Base-by-base conservation (phyloP, 2,888 invertebrate species). In the Dasysyrphus tricinctus region DNA sequence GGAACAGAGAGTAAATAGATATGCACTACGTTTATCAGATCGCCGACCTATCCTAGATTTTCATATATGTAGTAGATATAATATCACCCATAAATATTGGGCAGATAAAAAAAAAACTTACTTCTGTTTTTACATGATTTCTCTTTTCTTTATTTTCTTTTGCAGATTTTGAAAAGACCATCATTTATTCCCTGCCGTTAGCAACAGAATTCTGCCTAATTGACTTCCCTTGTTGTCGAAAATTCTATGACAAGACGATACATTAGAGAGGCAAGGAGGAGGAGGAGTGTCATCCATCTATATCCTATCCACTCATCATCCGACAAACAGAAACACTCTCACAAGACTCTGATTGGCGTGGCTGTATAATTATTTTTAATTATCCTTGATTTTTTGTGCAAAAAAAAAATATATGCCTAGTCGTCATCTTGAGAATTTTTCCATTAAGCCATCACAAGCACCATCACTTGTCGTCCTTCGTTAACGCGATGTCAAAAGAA, bases 401-500 rank as follows among this genome's bases (percentile, higher is more conserved):
- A 14, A 14, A 8, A 61, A 39, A 61, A 39, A 24, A 39, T 24
- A 12, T 14, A 19, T 14, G 29, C 24, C 9, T 29, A 9, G 37
- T 61, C 5, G 19, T 61, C 42, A 29, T 49, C 49, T 47, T 19
- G 54, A 11, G 44, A 12, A 54, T 14, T 44, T 54, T 63, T 44
- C 54, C 79, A 73, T 61, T 56, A 49, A 54, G 29, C 37, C 61
- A 42, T 42, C 39, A 63, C 24, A 44, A 29, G 7, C 16, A 5
- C 65, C 47, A 72, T 72, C 56, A 72, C 61, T 51, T 65, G 57
- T 63, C 73, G 61, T 61, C 39, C 61, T 61, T 61, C 61, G 59
- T 61, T 75, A 75, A 74, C 54, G 61, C 54, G 57, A 72, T 65
- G 79, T 54, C 74, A 37, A 75, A 74, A 24, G 74, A 80, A 34